phyloP scores from a whole-genome alignment of 2,888 invertebrate species.

The Drosophila rellima region DNA sequence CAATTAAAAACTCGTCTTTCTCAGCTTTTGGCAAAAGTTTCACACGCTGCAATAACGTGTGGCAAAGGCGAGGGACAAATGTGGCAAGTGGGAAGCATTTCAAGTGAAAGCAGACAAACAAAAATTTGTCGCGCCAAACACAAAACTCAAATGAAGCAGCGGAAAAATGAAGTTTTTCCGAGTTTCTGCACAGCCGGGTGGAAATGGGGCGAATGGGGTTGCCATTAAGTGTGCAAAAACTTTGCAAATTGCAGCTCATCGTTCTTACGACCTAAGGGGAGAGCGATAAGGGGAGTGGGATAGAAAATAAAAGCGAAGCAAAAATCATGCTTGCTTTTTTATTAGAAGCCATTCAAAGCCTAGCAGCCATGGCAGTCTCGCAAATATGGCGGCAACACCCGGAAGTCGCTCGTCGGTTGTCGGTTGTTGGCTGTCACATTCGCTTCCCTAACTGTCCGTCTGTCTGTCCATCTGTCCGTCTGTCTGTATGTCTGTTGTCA shows the following conservation, averaged over 20 bases:
- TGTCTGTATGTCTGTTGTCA: conserved; percentile 30
- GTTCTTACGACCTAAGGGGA: conserved; percentile 45
- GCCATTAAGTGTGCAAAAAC: conserved; percentile 65
- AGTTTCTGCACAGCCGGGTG: conserved; percentile 27
- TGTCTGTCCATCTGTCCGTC: not conserved
- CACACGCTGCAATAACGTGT: conserved; percentile 11
- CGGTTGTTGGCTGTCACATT: conserved; percentile 21
- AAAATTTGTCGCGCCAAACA: conserved; percentile 63
- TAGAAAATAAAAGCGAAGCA: conserved; percentile 75
- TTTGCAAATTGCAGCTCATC: conserved; percentile 78
- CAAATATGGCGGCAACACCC: conserved; percentile 78
- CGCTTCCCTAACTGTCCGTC: conserved; percentile 6
- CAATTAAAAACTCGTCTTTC: conserved; percentile 51
- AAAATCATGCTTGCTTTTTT: conserved; percentile 69
- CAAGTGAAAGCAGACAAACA: conserved; percentile 34
- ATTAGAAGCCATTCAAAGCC: conserved; percentile 73
- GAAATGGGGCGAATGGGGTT: conserved; percentile 1
- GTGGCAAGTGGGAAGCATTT: conserved; percentile 3
- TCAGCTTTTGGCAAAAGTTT: conserved; percentile 18
- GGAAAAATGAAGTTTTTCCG: conserved; percentile 73
- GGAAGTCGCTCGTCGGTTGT: conserved; percentile 67
- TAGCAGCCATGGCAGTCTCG: conserved; percentile 63
- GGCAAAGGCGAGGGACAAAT: conserved; percentile 7
- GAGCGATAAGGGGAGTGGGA: conserved; percentile 7
- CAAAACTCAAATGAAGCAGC: conserved; percentile 66